Base-by-base conservation (phyloP, 2,888 invertebrate species). In the Lacanobia oleracea region DNA sequence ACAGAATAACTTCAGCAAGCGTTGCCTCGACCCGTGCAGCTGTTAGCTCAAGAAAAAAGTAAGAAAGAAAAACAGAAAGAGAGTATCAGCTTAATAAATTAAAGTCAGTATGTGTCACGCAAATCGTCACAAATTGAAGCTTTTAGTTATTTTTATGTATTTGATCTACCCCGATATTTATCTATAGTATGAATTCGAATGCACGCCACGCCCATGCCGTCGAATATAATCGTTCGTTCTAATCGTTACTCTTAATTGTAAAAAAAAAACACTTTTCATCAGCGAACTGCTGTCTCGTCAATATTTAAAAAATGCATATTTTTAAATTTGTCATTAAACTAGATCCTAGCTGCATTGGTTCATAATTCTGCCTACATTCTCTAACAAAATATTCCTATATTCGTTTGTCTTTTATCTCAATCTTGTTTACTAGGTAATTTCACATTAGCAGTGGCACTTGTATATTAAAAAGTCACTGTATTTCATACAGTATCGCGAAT, bases 401-500 rank as follows among this genome's bases (percentile, higher is more conserved):
- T 75, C 62, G 62, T 83, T 71, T 71, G 73, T 86, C 40, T 75
- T 84, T 75, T 82, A 54, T 79, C 70, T 76, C 81, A 78, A 64
- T 82, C 60, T 67, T 78, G 84, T 84, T 85, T 85, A 82, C 59
- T 21, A 12, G 51, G 23, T 14, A 82, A 77, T 81, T 83, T 84
- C 85, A 86, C 83, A 84, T 81, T 84, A 88, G 86, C 87, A 87
- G 88, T 95, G 95, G 95, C 95, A 95, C 94, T 91, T 92, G 84
- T 87, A 90, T 89, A 86, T 84, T 86, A 89, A 88, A 86, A 89
- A 81, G 40, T 84, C 79, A 89, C 95, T 92, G 95, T 93, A 95
- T 95, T 91, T 89, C 16, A 95, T 95, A 95, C 95, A 94, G 94
- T 86, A 85, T 90, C 92, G 90, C 91, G 93, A 92, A 91, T 88